A percentile compares a stretch with the other conserved stretches of the same genome.
These are phyloP conservation scores for Zoanthus solanderi DNA, from an alignment of 92 coral and sea anemone genomes.

Conservation along the genomic window DNA sequence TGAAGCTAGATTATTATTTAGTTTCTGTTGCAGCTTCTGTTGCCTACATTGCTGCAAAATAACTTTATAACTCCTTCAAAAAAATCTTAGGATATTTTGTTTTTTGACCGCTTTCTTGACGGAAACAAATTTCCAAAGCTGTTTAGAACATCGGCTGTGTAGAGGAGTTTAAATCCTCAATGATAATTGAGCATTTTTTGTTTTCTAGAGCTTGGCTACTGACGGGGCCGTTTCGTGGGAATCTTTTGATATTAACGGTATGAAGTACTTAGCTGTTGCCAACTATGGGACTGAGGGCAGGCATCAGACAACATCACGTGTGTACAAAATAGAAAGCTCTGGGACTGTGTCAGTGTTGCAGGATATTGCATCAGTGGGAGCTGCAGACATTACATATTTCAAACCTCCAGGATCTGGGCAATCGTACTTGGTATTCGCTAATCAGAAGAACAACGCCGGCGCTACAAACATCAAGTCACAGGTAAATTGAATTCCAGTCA, in stretches of 20 bases:
- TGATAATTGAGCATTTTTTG: background rate
- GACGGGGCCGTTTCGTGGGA: constrained; percentile 89
- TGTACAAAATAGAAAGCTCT: constrained; percentile 71
- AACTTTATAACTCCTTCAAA: no score
- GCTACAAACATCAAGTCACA: constrained; percentile 72
- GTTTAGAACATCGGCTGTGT: no score
- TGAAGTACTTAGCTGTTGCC: constrained; percentile 87
- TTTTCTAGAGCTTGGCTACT: constrained; percentile 77
- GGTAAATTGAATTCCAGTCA: constrained; percentile 57
- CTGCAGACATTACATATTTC: constrained; percentile 88
- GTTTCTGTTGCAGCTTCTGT: no score
- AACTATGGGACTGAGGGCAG: constrained; percentile 85
- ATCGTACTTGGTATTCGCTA: constrained; percentile 82
- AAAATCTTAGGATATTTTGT: no score
- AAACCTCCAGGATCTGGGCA: constrained; percentile 62
- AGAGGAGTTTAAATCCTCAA: background rate
- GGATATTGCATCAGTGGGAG: constrained; percentile 83
- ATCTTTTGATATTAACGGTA: constrained; percentile 65
- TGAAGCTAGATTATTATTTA: no score
- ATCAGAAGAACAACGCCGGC: constrained; percentile 76
- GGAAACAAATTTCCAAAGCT: no score
- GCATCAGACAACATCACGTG: constrained; percentile 79
- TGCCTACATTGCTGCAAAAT: no score
- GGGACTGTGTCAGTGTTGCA: constrained; percentile 76
- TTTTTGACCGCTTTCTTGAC: no score